These are phyloP conservation scores for Onychomys arenicola DNA, from an alignment of 2,797 vertebrate species.

Conservation along the genomic window DNA sequence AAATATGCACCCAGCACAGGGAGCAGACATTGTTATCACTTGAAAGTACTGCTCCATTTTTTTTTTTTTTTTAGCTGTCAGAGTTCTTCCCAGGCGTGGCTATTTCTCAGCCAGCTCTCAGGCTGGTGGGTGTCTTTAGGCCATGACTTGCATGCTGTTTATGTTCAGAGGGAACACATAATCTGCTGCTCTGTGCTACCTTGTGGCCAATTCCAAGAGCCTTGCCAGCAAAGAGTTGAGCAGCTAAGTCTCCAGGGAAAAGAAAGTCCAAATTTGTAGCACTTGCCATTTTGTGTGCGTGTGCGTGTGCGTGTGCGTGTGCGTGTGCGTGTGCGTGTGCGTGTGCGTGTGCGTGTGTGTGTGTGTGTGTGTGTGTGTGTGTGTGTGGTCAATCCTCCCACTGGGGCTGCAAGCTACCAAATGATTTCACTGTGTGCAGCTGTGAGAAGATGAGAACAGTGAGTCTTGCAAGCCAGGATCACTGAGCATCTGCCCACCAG, in stretches of 20 bases:
- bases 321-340: no score
- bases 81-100: neutral
- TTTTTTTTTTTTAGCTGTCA: neutral
- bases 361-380: neutral
- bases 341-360: no score
- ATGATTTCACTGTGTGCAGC: conserved; percentile 44
- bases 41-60: neutral
- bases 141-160: neutral
- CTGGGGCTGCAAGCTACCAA: conserved; percentile 36
- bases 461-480: neutral
- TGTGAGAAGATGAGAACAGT: neutral
- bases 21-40: neutral
- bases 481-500: neutral
- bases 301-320: neutral
- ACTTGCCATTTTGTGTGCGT: conserved; percentile 13
- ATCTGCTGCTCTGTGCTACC: neutral
- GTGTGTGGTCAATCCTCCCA: conserved; percentile 56
- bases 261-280: conserved; percentile 45
- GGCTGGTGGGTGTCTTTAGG: neutral
- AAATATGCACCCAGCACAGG: neutral
- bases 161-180: neutral
- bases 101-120: neutral
- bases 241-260: conserved; percentile 32
- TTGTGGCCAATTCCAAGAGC: conserved; percentile 11
- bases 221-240: conserved; percentile 14